Base-by-base conservation (phyloP, 2,888 invertebrate genomes). In the Cantharis rustica region DNA sequence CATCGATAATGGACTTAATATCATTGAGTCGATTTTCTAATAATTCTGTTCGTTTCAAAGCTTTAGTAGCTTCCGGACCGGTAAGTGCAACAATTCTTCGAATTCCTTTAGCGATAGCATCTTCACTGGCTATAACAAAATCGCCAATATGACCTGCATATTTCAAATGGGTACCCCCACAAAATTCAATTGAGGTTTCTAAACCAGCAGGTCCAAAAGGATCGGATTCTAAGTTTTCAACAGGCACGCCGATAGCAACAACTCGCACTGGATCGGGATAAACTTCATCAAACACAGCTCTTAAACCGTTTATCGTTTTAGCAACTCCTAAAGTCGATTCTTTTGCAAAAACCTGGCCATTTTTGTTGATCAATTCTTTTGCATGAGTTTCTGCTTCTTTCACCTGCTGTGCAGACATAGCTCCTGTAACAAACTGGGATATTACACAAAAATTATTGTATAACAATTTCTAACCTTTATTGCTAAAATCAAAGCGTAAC, bases 231-330 rank as follows among this genome's bases (percentile, higher is more conserved):
- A 99, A 90, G 66, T 95, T 91, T 82, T 98, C 98, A 7, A 99
- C 95, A 0, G 98, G 93, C 63, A 98, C 75, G 16, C 99, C 99
- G 82, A 99, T 94, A 23, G 97, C 96, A 63, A 99, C 96, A 7
- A 99, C 93, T 83, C 96, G 90, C 3, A 96, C 96, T 7, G 99
- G 98, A 90, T 99, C 99, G 0, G 99, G 99, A 88, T 99, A 99
- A 11, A 97, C 96, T 91, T 99, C 99, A 87, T 98, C 99, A 89
- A 99, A 99, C 89, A 99, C 98, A 17, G 99, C 99, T 80, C 99
- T 93, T 61, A 98, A 89, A 3, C 98, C 98, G 80, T 95, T 93
- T 79, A 98, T 96, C 80, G 94, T 94, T 90, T 98, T 98, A 13
- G 99, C 99, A 75, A 94, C 90, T 63, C 92, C 91, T 75, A 99